These are phyloP conservation scores for Tiliacea aurago DNA, from an alignment of 2,888 invertebrate genomes.

Conservation along the genomic window DNA sequence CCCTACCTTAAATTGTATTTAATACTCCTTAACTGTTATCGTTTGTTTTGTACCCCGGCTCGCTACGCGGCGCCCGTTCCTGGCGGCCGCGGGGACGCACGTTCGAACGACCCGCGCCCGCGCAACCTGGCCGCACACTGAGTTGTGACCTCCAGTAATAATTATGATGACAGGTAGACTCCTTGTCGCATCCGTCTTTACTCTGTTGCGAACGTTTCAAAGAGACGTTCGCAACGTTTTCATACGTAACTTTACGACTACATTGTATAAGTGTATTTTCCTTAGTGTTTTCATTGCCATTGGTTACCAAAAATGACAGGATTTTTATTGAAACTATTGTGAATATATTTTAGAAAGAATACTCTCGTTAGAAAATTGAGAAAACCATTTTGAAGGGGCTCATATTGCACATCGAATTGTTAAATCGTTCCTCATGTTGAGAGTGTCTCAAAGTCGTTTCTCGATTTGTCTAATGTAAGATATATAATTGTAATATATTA, in stretches of 20 bases:
- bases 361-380: constrained; percentile 85
- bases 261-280: constrained; percentile 83
- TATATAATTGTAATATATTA: constrained; percentile 89
- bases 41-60: constrained; percentile 67
- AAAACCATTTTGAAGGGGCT: constrained; percentile 83
- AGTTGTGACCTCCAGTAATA: constrained; percentile 87
- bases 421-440: constrained; percentile 85
- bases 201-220: constrained; percentile 79
- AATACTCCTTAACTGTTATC: constrained; percentile 72
- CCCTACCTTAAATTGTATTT: constrained; percentile 72
- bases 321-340: constrained; percentile 88
- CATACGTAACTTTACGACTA: constrained; percentile 87
- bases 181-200: constrained; percentile 81
- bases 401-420: constrained; percentile 89
- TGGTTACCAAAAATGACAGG: constrained; percentile 91
- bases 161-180: constrained; percentile 74
- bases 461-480: constrained; percentile 86
- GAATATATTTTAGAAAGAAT: constrained; percentile 88
- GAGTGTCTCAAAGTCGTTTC: constrained; percentile 85
- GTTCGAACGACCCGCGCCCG: constrained; percentile 47
- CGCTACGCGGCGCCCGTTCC: constrained; percentile 48
- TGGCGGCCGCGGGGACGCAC: constrained; percentile 32
- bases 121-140: constrained; percentile 56
- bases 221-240: constrained; percentile 78
- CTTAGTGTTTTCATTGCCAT: constrained; percentile 88